Base-by-base conservation (phyloP, 1,140 invertebrate species). In the Drosophila pseudoobscura region DNA sequence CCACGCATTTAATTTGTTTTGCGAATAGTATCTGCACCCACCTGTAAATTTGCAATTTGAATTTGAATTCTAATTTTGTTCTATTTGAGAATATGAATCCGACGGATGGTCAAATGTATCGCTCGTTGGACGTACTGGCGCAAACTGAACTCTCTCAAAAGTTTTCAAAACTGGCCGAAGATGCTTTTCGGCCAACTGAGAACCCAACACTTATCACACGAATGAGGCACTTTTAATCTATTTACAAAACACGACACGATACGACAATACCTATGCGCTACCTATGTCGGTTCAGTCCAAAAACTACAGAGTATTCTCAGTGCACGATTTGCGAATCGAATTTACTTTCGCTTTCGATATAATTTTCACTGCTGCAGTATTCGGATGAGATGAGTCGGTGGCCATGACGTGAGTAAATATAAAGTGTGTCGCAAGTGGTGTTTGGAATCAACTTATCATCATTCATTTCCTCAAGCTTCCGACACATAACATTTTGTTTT, bases 221-320 rank as follows among this genome's bases (percentile, higher is more conserved):
- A 82, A 41, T 65, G 65, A 39, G 65, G 44, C 53, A 75, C 64
- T 87, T 78, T 71, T 55, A 68, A 71, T 82, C 82, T 85, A 85
- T 85, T 87, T 85, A 85, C 83, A 85, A 85, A 87, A 87, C 52
- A 72, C 62, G 46, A 68, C 68, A 74, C 66, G 41, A 69, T 26
- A 26, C 24, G 24, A 26, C 20, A 68, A 75, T 65, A 65, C 31
- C 8, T 70, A 75, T 59, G 51, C 57, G 54, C 29, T 66, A n/a
- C n/a, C n/a, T n/a, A n/a, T n/a, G 31, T 31, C 29, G 29, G 29
- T 51, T 50, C 13, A 39, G 3, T 35, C n/a, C 24, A 9, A 31
- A 8, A 17, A 35, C 6, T 54, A 35, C 35, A 13, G 35, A 39
- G 11, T 39, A 39, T 39, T 54, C 17, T 39, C 7, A 11, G n/a